Evolutionary conservation across 1,140 invertebrate genomes (phyloP).

Genomic region (Lethocerus indicus): DNA sequence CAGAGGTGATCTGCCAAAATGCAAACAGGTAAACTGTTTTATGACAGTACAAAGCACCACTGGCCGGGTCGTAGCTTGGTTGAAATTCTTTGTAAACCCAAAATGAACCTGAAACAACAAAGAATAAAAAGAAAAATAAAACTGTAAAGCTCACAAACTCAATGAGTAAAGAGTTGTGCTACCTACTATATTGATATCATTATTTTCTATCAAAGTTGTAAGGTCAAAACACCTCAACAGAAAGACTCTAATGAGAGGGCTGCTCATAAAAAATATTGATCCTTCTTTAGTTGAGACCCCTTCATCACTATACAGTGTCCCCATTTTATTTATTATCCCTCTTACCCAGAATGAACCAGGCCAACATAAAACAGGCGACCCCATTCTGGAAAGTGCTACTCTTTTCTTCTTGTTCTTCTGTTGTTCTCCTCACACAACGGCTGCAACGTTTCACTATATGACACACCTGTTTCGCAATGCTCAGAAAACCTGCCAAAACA

Average conservation of each 20-base stretch:
- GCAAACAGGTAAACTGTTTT: conserved; percentile 45
- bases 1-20: conserved; percentile 44
- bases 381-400: conserved; percentile 37
- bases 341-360: conserved; percentile 40
- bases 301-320: too few relatives aligned
- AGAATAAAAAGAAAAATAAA: neutral
- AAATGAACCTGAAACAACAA: conserved; percentile 29
- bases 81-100: conserved; percentile 47
- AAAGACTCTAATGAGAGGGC: too few relatives aligned
- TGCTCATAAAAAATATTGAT: too few relatives aligned
- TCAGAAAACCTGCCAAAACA: conserved; percentile 32
- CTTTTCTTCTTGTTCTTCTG: conserved; percentile 33
- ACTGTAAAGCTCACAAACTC: neutral
- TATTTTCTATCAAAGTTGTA: too few relatives aligned
- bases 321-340: too few relatives aligned
- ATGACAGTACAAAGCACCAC: conserved; percentile 36
- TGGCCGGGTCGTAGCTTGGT: conserved; percentile 34
- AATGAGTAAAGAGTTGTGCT: neutral
- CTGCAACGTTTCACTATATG: conserved; percentile 32
- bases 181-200: neutral
- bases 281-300: too few relatives aligned
- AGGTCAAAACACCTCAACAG: too few relatives aligned
- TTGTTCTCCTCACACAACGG: conserved; percentile 32
- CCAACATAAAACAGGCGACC: conserved; percentile 41
- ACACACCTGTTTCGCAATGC: conserved; percentile 39